Conservation (phyloP, 2,888 invertebrate species). For the Cryptus armator region DNA sequence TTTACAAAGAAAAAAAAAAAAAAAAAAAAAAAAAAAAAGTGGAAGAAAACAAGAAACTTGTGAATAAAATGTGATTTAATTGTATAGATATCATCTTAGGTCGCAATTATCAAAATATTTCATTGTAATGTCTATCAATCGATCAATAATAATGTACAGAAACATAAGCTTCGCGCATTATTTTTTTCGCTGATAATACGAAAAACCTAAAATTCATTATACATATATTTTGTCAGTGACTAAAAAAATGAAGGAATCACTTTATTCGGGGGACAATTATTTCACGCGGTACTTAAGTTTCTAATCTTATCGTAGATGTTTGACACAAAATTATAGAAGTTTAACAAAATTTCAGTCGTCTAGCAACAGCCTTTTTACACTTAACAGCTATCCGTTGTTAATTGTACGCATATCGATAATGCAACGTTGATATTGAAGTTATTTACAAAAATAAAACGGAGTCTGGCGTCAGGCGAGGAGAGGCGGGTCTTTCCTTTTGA, state of each 20-base stretch:
- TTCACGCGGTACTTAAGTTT: not conserved
- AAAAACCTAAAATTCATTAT: not conserved
- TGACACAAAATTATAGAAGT: conserved; percentile 16
- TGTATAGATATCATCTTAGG: conserved; percentile 53
- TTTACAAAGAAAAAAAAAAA: conserved; percentile 15
- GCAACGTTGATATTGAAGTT: conserved; percentile 32
- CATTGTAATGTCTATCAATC: conserved; percentile 51
- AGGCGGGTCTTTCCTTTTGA: not conserved
- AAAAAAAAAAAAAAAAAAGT: not conserved
- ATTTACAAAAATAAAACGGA: conserved; percentile 51
- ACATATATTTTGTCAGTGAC: not conserved
- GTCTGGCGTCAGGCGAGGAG: conserved; percentile 2
- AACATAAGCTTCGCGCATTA: not conserved
- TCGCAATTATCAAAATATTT: conserved; percentile 59
- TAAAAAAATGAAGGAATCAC: conserved; percentile 23
- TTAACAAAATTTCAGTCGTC: conserved; percentile 7
- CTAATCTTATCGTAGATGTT: conserved; percentile 41
- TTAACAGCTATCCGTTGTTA: conserved; percentile 16
- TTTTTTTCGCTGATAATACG: no score
- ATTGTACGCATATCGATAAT: conserved; percentile 33
- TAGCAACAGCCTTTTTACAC: conserved; percentile 11
- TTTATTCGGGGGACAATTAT: conserved; percentile 15
- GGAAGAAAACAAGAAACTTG: conserved; percentile 18
- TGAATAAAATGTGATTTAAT: conserved; percentile 67
- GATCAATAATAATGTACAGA: conserved; percentile 51